phyloP scores from a whole-genome alignment of 2,113 vertebrate species.

The Bos javanicus region DNA sequence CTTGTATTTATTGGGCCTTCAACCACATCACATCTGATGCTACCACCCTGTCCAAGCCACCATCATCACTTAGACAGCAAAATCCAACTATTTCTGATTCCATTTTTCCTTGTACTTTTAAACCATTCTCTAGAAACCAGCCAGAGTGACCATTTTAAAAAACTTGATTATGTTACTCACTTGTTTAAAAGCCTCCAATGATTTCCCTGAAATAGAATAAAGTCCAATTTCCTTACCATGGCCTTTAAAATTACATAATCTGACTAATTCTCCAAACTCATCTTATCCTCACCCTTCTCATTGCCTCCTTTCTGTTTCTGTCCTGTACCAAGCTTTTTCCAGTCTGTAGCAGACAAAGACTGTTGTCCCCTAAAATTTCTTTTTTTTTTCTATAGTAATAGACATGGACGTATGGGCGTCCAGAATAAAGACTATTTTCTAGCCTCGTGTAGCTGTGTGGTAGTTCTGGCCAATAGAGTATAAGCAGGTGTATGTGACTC shows the following conservation, averaged over 20 bases:
- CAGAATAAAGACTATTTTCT: not conserved
- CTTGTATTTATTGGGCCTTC: not conserved
- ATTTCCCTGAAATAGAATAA: not conserved
- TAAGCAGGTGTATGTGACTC: not conserved
- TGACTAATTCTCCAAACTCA: not conserved
- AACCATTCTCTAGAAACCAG: not conserved
- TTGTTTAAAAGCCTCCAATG: not conserved
- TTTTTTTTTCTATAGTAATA: not conserved
- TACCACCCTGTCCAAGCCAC: not conserved
- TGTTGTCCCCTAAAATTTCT: not conserved
- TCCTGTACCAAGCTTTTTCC: not conserved
- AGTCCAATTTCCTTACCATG: not conserved
- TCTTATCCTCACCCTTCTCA: not conserved
- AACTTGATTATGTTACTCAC: not conserved
- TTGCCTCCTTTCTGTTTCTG: not conserved
- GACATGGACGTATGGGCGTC: not conserved
- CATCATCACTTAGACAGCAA: not conserved
- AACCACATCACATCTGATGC: not conserved
- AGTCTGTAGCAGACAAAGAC: not conserved
- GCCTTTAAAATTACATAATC: not conserved
- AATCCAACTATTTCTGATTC: not conserved
- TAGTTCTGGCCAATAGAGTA: not conserved
- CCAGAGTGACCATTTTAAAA: not conserved
- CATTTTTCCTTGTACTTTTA: not conserved
- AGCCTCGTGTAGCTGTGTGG: not conserved